phyloP scores from a whole-genome alignment of 2,888 invertebrate species.

The Sphaerophoria rueppellii region DNA sequence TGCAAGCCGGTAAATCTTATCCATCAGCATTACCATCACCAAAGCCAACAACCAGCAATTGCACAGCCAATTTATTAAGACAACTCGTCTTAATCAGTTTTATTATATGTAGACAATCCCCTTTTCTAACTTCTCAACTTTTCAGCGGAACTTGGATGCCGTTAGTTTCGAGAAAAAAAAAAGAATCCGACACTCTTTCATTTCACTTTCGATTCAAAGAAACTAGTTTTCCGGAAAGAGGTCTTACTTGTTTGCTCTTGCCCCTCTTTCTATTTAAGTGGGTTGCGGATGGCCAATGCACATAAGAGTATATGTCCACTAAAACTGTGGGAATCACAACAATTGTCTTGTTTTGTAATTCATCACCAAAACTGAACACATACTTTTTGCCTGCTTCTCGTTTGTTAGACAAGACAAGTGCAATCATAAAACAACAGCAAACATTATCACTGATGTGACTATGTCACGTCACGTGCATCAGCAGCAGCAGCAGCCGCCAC shows the following conservation, averaged over 20 bases:
- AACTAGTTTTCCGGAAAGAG: conserved; percentile 65
- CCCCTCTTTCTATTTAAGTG: conserved; percentile 45
- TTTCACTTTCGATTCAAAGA: conserved; percentile 57
- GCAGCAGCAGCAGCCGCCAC: neutral
- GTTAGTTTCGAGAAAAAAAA: neutral
- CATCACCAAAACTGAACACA: conserved; percentile 22
- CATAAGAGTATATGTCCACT: conserved; percentile 2
- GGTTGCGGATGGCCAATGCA: conserved; percentile 53
- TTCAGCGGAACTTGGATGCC: conserved; percentile 46
- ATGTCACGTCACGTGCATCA: conserved; percentile 44
- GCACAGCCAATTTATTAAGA: conserved; percentile 28
- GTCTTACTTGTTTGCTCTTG: conserved; percentile 30
- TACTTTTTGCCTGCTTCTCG: neutral
- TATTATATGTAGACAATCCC: conserved; percentile 17
- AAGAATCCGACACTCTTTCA: neutral
- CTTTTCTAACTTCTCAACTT: conserved; percentile 10
- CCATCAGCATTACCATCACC: neutral
- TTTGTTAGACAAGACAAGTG: conserved; percentile 43
- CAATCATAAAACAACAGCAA: conserved; percentile 21
- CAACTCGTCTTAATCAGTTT: conserved; percentile 39
- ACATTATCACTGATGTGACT: conserved; percentile 43
- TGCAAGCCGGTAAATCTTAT: conserved; percentile 36
- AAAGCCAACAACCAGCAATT: conserved; percentile 17
- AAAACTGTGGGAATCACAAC: conserved; percentile 37
- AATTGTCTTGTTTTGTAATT: conserved; percentile 47